A percentile compares a stretch with the other conserved stretches of the same genome.
Evolutionary conservation across 37 sponge, comb jelly and placozoan genomes (phyloP).

Genomic region (Tethya wilhelma): DNA sequence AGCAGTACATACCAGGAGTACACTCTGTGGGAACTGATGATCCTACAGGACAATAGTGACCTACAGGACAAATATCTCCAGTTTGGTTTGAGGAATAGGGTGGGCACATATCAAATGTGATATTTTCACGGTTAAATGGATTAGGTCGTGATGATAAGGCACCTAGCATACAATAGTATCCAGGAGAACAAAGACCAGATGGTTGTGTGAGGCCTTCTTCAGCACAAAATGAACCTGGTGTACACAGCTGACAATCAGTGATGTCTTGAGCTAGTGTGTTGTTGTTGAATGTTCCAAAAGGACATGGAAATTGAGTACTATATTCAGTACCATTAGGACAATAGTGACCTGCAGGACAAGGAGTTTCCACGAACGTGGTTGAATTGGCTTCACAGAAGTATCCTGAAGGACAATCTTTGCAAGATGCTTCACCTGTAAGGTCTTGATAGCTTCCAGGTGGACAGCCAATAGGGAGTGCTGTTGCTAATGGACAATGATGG

Average conservation of each 20-base stretch:
- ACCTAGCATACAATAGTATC: too few relatives aligned
- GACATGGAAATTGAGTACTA: background rate
- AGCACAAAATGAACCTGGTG: background rate
- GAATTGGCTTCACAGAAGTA: background rate
- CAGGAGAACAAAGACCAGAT: too few relatives aligned
- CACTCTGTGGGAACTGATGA: background rate
- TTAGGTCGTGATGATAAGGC: too few relatives aligned
- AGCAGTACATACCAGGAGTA: background rate
- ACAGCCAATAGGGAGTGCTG: background rate
- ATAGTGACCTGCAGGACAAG: too few relatives aligned
- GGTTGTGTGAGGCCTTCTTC: too few relatives aligned
- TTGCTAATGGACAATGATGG: background rate
- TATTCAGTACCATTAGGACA: background rate
- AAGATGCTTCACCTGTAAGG: background rate
- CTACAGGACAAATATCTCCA: background rate
- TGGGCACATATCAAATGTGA: too few relatives aligned
- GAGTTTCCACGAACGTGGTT: background rate
- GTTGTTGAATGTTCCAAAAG: background rate
- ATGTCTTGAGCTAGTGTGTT: background rate
- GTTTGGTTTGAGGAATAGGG: background rate
- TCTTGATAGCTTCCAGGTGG: background rate
- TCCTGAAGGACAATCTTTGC: background rate
- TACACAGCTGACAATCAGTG: background rate
- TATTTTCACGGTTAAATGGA: background rate
- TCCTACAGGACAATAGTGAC: background rate